Conservation (phyloP, 1,140 invertebrate genomes). For the Temnothorax longispinosus region DNA sequence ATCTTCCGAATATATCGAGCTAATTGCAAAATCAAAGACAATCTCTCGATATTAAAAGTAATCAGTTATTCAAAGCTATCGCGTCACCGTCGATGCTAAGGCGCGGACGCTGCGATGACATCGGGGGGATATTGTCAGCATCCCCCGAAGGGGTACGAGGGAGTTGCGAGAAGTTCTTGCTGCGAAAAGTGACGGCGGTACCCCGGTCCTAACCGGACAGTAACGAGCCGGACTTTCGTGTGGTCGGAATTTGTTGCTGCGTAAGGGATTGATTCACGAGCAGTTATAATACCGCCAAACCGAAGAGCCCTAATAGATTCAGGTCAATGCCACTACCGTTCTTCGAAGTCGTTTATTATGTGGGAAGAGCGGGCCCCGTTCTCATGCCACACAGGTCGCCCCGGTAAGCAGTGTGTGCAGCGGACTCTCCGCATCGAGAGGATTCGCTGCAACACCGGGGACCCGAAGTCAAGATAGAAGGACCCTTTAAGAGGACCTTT, state of each 20-base stretch:
- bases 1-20: neutral
- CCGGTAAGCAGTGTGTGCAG: slow-evolving; percentile 65
- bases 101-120: neutral
- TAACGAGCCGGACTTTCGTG: slow-evolving; percentile 71
- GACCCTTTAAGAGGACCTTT: slow-evolving; percentile 33
- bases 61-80: neutral
- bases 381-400: slow-evolving; percentile 74
- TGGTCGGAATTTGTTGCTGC: slow-evolving; percentile 71
- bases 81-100: neutral
- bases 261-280: slow-evolving; percentile 77
- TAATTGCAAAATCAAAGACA: neutral
- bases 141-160: neutral
- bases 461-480: slow-evolving; percentile 38
- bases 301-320: slow-evolving; percentile 74
- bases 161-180: slow-evolving; percentile 27
- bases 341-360: slow-evolving; percentile 76
- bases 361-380: slow-evolving; percentile 72
- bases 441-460: slow-evolving; percentile 50
- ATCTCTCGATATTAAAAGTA: neutral
- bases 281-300: slow-evolving; percentile 78
- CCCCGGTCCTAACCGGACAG: slow-evolving; percentile 42
- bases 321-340: slow-evolving; percentile 77
- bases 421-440: slow-evolving; percentile 27
- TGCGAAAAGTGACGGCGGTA: slow-evolving; percentile 41
- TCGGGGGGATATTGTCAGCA: slow-evolving; percentile 1